Conservation (phyloP, 1,140 invertebrate genomes). For the Hyposmocoma kahamanoa region DNA sequence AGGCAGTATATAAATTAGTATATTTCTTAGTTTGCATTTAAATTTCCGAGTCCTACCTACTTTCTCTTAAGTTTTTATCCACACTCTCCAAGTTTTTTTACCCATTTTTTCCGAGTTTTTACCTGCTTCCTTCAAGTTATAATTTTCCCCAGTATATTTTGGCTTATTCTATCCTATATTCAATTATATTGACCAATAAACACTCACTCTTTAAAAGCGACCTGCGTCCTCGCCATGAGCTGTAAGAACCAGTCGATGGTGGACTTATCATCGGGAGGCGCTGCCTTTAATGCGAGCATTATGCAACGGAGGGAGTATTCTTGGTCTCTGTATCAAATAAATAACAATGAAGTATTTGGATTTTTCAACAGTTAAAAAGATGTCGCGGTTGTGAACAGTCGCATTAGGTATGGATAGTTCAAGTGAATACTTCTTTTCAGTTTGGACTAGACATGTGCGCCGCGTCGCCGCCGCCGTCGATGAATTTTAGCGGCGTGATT, state of each 20-base stretch:
- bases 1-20: neutral
- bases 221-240: constrained; percentile 73
- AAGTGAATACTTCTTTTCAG: too few species aligned
- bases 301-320: constrained; percentile 61
- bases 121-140: neutral
- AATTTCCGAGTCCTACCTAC: neutral
- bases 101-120: neutral
- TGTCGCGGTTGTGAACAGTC: too few species aligned
- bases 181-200: neutral
- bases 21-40: neutral
- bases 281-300: constrained; percentile 36
- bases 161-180: neutral
- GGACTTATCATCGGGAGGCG: constrained; percentile 27
- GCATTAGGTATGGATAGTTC: too few species aligned
- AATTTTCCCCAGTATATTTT: neutral
- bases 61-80: neutral
- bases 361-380: too few species aligned
- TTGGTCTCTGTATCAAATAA: constrained; percentile 56
- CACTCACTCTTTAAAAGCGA: constrained; percentile 67
- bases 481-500: too few species aligned
- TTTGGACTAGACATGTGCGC: too few species aligned
- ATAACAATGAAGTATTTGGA: too few species aligned
- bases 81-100: neutral
- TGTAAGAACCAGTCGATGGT: constrained; percentile 71
- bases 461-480: too few species aligned